Evolutionary conservation across 2,797 vertebrate genomes (phyloP), one percentile per base, ranked within the genome.

Genomic region (Merluccius polli): DNA sequence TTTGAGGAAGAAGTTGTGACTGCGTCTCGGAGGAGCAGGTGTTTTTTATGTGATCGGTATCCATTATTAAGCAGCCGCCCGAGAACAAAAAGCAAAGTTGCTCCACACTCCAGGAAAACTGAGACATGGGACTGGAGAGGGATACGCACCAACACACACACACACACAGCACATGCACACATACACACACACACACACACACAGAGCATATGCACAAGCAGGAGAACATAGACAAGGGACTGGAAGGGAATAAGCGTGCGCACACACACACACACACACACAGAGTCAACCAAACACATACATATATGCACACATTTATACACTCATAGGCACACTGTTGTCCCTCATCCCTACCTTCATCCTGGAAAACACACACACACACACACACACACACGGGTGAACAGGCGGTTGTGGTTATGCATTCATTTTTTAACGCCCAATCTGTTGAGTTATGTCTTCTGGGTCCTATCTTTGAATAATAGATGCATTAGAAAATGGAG

Each of bases 401-500:
- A 27, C 48, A 31, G 73, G 30, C 30, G 21, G 65, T 67, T 27
- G 44, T 35, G 85, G 82, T 80, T 89, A 87, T 82, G 83, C 87
- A 88, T 92, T 84, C 79, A 90, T 92, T 91, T 92, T 91, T 91
- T 83, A 90, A 77, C 77, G 44, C 79, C 36, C 90, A 91, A 92
- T 93, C 91, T 92, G 92, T 92, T 87, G 86, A 90, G 87, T 77
- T 77, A 38, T 78, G 90, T 93, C 91, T 87, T 84, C 84, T 76
- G 88, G 87, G 90, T 84, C 86, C 88, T 81, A 85, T 91, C 82
- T 48, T 86, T 93, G 85, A 93, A 94, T 93, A 92, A 94, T 93
- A 84, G 83, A 93, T 92, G 87, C 30, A 86, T 92, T 89, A 85
- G 90, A 92, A 92, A 92, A 91, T 83, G 71, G 87, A 89, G 89